A percentile compares a stretch with the other conserved stretches of the same genome.
Evolutionary conservation across 2,113 vertebrate genomes (phyloP).

Genomic region (Bujurquina vittata): DNA sequence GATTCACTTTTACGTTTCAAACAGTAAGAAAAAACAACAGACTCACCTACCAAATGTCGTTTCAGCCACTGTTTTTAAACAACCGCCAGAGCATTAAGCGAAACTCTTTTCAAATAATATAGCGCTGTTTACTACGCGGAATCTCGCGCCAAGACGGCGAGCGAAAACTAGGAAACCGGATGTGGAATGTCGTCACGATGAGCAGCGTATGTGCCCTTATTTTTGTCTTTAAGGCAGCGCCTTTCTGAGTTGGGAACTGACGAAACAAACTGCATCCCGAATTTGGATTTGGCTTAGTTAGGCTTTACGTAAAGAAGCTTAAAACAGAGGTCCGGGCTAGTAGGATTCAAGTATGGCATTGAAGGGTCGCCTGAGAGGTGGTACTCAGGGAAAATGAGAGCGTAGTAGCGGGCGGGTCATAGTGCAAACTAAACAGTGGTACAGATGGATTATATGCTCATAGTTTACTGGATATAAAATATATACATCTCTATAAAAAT

Average conservation of each 20-base stretch:
- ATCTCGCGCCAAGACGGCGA: constrained; percentile 64
- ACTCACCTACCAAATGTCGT: neutral
- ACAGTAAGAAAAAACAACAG: neutral
- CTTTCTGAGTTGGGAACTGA: rapidly evolving
- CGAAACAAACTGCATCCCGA: rapidly evolving
- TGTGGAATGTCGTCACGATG: neutral
- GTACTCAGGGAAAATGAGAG: rapidly evolving
- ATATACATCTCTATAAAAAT: too few relatives aligned
- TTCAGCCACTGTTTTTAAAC: neutral
- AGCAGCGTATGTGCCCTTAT: rapidly evolving
- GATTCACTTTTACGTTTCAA: neutral
- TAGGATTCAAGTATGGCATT: neutral
- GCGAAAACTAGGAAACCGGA: constrained; percentile 38
- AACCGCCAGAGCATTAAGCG: neutral
- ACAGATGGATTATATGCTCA: too few relatives aligned
- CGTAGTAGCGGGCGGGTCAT: neutral
- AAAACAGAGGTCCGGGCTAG: rapidly evolving
- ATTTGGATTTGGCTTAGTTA: neutral
- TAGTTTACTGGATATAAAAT: too few relatives aligned
- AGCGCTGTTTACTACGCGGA: too few relatives aligned
- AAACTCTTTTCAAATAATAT: neutral
- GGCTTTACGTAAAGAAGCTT: rapidly evolving
- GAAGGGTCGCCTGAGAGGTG: neutral
- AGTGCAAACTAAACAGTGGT: too few relatives aligned
- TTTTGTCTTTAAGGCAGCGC: neutral